phyloP scores from a whole-genome alignment of 2,113 vertebrate genomes.

The Leptodactylus fuscus region DNA sequence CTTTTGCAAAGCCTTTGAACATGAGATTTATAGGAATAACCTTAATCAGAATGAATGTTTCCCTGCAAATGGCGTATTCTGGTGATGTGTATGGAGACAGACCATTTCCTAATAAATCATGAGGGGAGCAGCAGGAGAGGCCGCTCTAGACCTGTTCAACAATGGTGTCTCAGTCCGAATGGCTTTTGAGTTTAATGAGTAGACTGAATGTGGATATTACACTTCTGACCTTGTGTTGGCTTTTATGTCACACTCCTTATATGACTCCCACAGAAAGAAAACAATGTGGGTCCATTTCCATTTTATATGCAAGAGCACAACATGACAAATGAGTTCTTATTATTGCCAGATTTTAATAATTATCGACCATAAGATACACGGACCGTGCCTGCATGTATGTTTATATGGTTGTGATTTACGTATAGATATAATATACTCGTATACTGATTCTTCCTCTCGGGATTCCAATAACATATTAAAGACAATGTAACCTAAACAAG shows the following conservation, averaged over 20 bases:
- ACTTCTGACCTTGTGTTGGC: constrained; percentile 42
- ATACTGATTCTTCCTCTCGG: too few species aligned
- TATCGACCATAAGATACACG: neutral
- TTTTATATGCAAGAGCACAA: neutral
- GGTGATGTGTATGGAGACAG: constrained; percentile 20
- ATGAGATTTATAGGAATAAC: constrained; percentile 46
- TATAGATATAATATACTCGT: neutral
- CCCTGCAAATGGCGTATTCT: constrained; percentile 30
- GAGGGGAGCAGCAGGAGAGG: constrained; percentile 31
- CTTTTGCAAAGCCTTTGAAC: constrained; percentile 41
- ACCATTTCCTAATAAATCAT: constrained; percentile 44
- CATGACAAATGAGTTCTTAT: constrained; percentile 3
- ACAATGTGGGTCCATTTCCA: constrained; percentile 12
- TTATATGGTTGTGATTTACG: neutral
- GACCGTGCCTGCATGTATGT: neutral
- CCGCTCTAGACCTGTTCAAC: constrained; percentile 22
- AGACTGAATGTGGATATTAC: constrained; percentile 45
- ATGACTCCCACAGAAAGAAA: constrained; percentile 28
- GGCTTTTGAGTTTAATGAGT: constrained; percentile 53
- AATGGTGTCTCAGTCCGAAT: constrained; percentile 53
- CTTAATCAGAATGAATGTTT: constrained; percentile 29
- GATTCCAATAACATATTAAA: neutral
- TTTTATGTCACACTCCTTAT: constrained; percentile 35
- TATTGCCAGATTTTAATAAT: neutral
- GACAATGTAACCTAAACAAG: neutral